These are phyloP conservation scores for Galagoides demidoff DNA, from an alignment of 2,797 vertebrate species.

Conservation along the genomic window DNA sequence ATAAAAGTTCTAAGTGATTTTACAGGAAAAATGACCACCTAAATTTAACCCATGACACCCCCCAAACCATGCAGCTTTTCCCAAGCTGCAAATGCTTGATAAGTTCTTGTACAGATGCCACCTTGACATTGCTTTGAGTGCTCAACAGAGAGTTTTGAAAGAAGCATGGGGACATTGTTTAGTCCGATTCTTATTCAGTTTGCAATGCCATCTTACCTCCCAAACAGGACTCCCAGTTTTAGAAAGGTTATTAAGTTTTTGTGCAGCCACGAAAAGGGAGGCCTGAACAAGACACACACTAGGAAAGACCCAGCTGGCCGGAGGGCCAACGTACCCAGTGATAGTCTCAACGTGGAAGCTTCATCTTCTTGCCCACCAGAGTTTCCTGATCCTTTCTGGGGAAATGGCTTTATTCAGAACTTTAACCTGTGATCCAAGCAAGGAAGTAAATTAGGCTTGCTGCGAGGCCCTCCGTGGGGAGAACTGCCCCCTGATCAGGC, in stretches of 20 bases:
- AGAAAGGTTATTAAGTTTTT: background rate
- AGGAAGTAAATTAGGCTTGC: slow-evolving; percentile 39
- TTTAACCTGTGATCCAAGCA: slow-evolving; percentile 7
- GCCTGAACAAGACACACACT: background rate
- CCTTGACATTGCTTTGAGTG: fast-evolving
- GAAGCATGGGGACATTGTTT: background rate
- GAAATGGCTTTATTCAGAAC: slow-evolving; percentile 54
- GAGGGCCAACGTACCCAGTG: background rate
- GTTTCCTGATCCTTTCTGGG: background rate
- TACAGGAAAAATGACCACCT: background rate
- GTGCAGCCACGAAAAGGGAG: background rate
- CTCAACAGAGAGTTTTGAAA: background rate
- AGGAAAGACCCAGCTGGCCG: background rate
- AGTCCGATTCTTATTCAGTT: background rate
- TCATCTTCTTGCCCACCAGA: background rate
- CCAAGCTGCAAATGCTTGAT: background rate
- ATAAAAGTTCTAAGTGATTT: background rate
- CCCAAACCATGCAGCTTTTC: background rate
- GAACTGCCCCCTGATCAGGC: background rate
- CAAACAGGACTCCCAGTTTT: background rate
- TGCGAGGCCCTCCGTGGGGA: background rate
- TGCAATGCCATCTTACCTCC: background rate
- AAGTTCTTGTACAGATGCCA: background rate
- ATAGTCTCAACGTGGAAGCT: background rate
- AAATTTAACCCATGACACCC: background rate